These are phyloP conservation scores for Carcina quercana DNA, from an alignment of 2,888 invertebrate species.

Conservation along the genomic window DNA sequence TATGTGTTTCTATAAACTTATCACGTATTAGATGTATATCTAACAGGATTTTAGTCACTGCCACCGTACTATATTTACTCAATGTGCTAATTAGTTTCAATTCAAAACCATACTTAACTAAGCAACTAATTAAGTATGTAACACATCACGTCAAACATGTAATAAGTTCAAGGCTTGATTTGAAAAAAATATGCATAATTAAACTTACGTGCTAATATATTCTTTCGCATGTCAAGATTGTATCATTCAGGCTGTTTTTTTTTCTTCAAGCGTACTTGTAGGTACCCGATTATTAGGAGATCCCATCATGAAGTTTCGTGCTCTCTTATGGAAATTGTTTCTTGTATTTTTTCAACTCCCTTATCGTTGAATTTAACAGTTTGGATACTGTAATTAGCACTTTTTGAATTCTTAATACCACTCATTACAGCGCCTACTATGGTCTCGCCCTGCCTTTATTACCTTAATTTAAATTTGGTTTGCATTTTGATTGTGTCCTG, in stretches of 20 bases:
- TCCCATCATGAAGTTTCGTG: constrained; percentile 53
- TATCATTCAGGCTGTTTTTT: constrained; percentile 43
- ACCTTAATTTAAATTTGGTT: too few relatives aligned
- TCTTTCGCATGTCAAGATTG: constrained; percentile 52
- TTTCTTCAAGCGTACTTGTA: constrained; percentile 36
- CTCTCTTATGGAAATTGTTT: constrained; percentile 51
- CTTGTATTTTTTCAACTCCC: constrained; percentile 34
- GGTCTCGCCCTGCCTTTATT: too few relatives aligned
- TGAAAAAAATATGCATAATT: constrained; percentile 49
- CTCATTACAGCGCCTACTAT: constrained; percentile 4
- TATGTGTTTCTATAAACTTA: too few relatives aligned
- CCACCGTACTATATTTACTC: too few relatives aligned
- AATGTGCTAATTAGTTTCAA: too few relatives aligned
- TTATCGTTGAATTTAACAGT: constrained; percentile 35
- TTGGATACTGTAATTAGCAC: constrained; percentile 50
- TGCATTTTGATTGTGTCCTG: neutral
- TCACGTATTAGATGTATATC: too few relatives aligned
- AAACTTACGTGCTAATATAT: constrained; percentile 51
- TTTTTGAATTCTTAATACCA: constrained; percentile 23
- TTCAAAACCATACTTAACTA: too few relatives aligned
- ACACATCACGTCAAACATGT: constrained; percentile 8
- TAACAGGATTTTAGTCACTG: too few relatives aligned
- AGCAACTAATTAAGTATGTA: neutral
- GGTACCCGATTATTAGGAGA: constrained; percentile 55
- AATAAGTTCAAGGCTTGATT: constrained; percentile 55